Evolutionary conservation across 2,888 invertebrate genomes (phyloP).

Genomic region (Drosophila setosimentum): DNA sequence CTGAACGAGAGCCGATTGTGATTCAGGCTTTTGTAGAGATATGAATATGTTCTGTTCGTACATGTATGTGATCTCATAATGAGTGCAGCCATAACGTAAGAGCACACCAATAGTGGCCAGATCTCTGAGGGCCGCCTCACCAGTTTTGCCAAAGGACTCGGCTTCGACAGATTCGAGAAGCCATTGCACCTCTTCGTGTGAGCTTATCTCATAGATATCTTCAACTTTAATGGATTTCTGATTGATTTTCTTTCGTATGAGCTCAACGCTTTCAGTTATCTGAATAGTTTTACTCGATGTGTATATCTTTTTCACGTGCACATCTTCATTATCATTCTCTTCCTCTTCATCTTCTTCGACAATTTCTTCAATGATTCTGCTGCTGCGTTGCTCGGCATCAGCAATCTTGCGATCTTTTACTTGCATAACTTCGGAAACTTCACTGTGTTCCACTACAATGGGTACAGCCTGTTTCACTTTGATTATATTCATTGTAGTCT

Average conservation of each 20-base stretch:
- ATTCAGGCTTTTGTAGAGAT: constrained; percentile 91
- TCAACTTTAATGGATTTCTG: constrained; percentile 85
- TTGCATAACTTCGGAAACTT: constrained; percentile 86
- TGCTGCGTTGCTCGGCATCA: constrained; percentile 69
- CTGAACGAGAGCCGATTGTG: constrained; percentile 93
- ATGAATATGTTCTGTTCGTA: constrained; percentile 93
- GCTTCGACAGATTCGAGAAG: constrained; percentile 90
- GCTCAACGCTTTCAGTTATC: constrained; percentile 86
- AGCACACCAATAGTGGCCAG: constrained; percentile 93
- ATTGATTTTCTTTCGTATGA: constrained; percentile 83
- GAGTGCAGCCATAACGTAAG: constrained; percentile 90
- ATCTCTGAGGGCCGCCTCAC: constrained; percentile 92
- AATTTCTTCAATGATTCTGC: constrained; percentile 52
- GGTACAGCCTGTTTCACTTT: constrained; percentile 78
- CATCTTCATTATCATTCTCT: constrained; percentile 49
- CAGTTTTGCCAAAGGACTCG: constrained; percentile 91
- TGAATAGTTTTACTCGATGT: constrained; percentile 80
- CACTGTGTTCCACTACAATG: constrained; percentile 83
- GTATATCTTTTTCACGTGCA: constrained; percentile 40
- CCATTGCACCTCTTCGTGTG: constrained; percentile 91
- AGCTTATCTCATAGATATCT: constrained; percentile 87
- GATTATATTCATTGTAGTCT: constrained; percentile 79
- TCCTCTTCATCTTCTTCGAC: constrained; percentile 42
- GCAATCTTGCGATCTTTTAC: constrained; percentile 84
- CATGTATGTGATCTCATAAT: constrained; percentile 91